These are phyloP conservation scores for Buathra laborator DNA, from an alignment of 2,888 invertebrate genomes.

Conservation along the genomic window DNA sequence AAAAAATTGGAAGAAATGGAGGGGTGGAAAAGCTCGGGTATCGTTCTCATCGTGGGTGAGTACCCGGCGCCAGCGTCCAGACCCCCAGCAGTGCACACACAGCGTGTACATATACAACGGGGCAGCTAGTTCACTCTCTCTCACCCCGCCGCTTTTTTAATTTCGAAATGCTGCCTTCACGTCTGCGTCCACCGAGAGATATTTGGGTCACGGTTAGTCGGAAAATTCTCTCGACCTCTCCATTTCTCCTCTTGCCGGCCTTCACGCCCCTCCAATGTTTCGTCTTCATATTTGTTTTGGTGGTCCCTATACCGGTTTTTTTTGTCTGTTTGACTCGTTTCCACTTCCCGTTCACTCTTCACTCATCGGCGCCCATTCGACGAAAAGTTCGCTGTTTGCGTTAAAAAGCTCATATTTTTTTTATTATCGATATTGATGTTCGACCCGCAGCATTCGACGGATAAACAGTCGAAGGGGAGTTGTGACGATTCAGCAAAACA, in stretches of 20 bases:
- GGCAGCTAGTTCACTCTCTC: slow-evolving; percentile 5
- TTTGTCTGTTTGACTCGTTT: slow-evolving; percentile 30
- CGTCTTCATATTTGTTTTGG: slow-evolving; percentile 52
- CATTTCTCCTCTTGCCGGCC: slow-evolving; percentile 15
- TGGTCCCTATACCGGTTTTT: slow-evolving; percentile 30
- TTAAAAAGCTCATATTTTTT: slow-evolving; percentile 10
- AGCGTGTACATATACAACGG: slow-evolving; percentile 11
- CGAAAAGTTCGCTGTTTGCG: slow-evolving; percentile 25
- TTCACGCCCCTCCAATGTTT: slow-evolving; percentile 24
- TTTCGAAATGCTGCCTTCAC: slow-evolving; percentile 69
- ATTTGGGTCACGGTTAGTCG: slow-evolving; percentile 71
- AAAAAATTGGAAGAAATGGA: slow-evolving; percentile 35
- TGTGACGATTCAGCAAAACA: background rate
- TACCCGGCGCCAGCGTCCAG: slow-evolving; percentile 26
- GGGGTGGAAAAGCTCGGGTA: slow-evolving; percentile 6
- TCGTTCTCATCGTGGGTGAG: slow-evolving; percentile 35
- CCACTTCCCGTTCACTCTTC: background rate
- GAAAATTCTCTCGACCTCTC: slow-evolving; percentile 55
- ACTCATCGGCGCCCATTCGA: background rate
- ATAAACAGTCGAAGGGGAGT: slow-evolving; percentile 6
- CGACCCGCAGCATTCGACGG: background rate
- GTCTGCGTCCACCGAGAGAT: slow-evolving; percentile 64
- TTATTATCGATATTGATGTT: background rate
- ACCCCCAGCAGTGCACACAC: background rate
- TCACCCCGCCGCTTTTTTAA: slow-evolving; percentile 67